Base-by-base conservation (phyloP, 2,113 vertebrate genomes). In the Arvicanthis niloticus region DNA sequence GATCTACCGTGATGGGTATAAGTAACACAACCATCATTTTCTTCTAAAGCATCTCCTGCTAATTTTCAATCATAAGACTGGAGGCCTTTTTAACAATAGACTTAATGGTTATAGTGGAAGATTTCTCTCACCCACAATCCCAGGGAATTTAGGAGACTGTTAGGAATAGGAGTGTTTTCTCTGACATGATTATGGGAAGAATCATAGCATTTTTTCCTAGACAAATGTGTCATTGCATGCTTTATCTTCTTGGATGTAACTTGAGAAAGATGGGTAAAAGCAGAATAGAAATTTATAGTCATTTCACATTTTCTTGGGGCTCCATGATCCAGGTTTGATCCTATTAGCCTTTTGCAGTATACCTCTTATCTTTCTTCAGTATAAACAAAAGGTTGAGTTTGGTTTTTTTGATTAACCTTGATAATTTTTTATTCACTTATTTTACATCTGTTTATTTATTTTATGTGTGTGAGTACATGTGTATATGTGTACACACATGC, bases 101-200 rank as follows among this genome's bases (percentile, higher is more conserved):
- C 45, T 17, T 92, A 26, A 7, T 86, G 68, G 77, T 92, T 84
- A 90, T 75, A 42, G 42, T 81, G 85, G 51, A 15, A 94, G 45
- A 68, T 8, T 34, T 77, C 84, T 22, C 70, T 45, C 12, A 51
- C 34, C 53, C 76, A 3, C 19, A 0, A 13, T 21, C 72, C 2
- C 24, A 88, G 45, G 48, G 34, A 91, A 26, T 5, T 95, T 76
- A 97, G 13, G n/a, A 81, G 5, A 87, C 89, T 87, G 16, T 62
- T 80, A 1, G 12, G 2, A 17, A 31, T 96, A 77, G 13, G 10
- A 1, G 0, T 89, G 1, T 96, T 82, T 89, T 89, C 2, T 86
- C 40, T 85, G 48, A 58, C 84, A 22, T 24, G 9, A 48, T 89
- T 56, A 58, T 72, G 24, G 29, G 42, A 67, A 42, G 6, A 87